A percentile compares a stretch with the other conserved stretches of the same genome.
Evolutionary conservation across 2,113 vertebrate species (phyloP).

Genomic region (Pygoscelis antarcticus): DNA sequence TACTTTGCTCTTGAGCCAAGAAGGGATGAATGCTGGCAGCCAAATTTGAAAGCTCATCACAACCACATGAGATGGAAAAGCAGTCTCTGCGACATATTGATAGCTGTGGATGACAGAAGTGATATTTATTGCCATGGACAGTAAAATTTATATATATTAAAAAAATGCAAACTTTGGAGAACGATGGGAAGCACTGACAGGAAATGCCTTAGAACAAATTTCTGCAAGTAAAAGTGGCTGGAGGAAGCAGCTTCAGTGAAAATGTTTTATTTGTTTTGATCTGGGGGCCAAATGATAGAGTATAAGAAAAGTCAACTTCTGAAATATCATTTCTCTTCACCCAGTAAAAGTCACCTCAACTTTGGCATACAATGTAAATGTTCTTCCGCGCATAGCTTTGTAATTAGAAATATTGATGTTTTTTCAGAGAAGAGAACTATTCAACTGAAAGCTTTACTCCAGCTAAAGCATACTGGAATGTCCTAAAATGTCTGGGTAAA

Average conservation of each 20-base stretch:
- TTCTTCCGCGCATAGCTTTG: neutral
- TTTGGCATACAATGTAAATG: neutral
- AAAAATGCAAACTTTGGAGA: constrained; percentile 51
- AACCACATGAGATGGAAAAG: constrained; percentile 47
- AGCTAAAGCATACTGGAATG: neutral
- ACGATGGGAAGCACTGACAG: constrained; percentile 52
- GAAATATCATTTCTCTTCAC: neutral
- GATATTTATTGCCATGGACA: constrained; percentile 68
- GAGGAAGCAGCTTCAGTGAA: constrained; percentile 28
- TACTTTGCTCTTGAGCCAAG: constrained; percentile 56
- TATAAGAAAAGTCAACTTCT: neutral
- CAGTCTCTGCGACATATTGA: constrained; percentile 58
- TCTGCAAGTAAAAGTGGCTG: constrained; percentile 17
- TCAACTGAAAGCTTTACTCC: neutral
- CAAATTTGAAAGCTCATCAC: constrained; percentile 65
- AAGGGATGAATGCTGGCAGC: constrained; percentile 60
- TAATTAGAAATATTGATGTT: neutral
- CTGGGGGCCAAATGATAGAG: neutral
- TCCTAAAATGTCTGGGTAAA: neutral
- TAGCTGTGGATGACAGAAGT: constrained; percentile 58
- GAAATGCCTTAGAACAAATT: constrained; percentile 46
- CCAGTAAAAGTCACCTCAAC: neutral
- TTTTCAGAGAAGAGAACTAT: neutral
- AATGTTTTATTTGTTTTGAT: constrained; percentile 58
- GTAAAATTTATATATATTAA: constrained; percentile 63